These are phyloP conservation scores for Chrysogorgia sp. DNA, from an alignment of 92 coral and sea anemone genomes.

Conservation along the genomic window DNA sequence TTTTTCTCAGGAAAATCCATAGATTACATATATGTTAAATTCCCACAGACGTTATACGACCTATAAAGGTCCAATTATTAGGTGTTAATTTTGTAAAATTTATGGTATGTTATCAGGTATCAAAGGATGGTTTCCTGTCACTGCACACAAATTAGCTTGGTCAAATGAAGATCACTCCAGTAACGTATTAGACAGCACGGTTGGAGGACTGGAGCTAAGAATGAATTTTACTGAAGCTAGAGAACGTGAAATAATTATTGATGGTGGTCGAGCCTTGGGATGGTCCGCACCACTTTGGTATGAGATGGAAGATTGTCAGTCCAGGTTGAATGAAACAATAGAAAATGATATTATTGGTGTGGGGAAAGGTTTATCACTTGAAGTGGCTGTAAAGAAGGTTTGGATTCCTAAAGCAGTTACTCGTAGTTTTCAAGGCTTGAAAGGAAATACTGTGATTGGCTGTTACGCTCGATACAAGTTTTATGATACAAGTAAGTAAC, in stretches of 20 bases:
- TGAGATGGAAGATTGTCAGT: constrained; percentile 68
- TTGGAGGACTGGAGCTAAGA: constrained; percentile 86
- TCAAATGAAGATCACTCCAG: constrained; percentile 8
- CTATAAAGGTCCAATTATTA: no score
- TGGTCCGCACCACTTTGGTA: constrained; percentile 84
- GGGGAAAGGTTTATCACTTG: constrained; percentile 59
- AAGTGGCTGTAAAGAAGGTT: constrained; percentile 69
- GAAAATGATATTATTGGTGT: constrained; percentile 24
- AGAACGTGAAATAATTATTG: constrained; percentile 74
- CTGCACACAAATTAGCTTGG: constrained; percentile 20
- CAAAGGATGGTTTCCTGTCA: constrained; percentile 83
- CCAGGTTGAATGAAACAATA: constrained; percentile 51
- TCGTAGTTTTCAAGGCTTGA: constrained; percentile 34
- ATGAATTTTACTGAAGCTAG: constrained; percentile 75
- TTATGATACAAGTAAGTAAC: constrained; percentile 75
- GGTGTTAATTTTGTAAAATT: background rate
- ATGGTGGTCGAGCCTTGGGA: constrained; percentile 80
- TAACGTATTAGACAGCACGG: constrained; percentile 39
- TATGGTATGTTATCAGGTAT: constrained; percentile 78
- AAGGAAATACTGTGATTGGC: constrained; percentile 46
- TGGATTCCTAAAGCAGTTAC: constrained; percentile 72
- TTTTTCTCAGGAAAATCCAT: no score
- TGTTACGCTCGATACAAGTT: constrained; percentile 89
- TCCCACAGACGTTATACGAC: no score
- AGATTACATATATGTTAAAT: no score